These are phyloP conservation scores for Mormoops blainvillei DNA, from an alignment of 2,113 vertebrate genomes.

Conservation along the genomic window DNA sequence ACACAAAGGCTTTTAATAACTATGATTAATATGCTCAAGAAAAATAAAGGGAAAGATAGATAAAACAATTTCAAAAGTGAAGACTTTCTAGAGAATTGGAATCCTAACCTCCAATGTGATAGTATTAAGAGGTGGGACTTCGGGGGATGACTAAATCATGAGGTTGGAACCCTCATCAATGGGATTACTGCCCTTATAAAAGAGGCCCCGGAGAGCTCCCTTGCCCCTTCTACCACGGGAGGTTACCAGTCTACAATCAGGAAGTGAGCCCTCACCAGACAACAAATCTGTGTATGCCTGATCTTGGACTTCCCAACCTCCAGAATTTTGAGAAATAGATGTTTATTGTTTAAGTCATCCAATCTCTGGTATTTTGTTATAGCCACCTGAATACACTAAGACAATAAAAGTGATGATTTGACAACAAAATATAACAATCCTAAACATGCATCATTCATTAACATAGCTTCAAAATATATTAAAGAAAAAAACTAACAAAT, in stretches of 20 bases:
- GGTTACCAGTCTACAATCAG: not conserved
- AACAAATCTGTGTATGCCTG: not conserved
- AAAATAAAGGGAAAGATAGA: not conserved
- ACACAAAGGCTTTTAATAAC: not conserved
- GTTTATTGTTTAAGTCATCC: no score
- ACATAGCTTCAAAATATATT: not conserved
- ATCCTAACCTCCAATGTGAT: not conserved
- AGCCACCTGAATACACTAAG: no score
- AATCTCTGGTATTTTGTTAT: no score
- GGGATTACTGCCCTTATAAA: no score
- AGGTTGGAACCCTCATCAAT: no score
- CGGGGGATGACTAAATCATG: no score
- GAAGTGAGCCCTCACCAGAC: no score
- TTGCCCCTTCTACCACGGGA: not conserved
- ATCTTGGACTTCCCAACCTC: not conserved
- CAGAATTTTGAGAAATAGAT: not conserved
- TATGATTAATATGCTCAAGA: not conserved
- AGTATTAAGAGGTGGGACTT: not conserved
- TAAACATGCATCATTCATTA: not conserved
- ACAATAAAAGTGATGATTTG: no score
- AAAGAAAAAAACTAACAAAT: not conserved
- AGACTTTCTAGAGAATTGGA: not conserved
- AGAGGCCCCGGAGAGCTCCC: no score
- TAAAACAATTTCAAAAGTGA: not conserved
- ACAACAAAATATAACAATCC: not conserved